Evolutionary conservation across 2,113 vertebrate genomes (phyloP), one percentile per base, ranked within the genome.

Genomic region (Chloebia gouldiae): DNA sequence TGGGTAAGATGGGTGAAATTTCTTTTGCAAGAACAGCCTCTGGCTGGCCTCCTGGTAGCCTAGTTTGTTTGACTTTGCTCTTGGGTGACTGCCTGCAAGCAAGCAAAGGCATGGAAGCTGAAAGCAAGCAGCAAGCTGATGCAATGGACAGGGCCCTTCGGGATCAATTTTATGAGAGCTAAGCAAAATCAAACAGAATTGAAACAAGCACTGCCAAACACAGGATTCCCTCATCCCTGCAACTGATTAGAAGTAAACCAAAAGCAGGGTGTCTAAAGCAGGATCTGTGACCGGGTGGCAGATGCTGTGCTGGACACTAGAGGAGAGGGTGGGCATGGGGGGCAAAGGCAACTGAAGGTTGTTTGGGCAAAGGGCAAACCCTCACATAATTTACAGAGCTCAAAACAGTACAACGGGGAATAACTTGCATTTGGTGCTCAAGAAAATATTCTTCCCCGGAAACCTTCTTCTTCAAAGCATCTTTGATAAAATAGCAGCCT

Each of bases 11-110:
- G 93, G 84, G 91, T 90, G 90, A 97, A 93, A 81, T 86, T 91
- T 95, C 93, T 93, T 95, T 95, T 92, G 94, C 89, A 92, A 94
- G 94, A 93, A 91, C 91, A 96, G 87, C 78, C 89, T 95, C 92
- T 97, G 95, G 95, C 96, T 96, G 96, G 90, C 95, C 93, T 95
- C 80, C 79, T 94, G 71, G 84, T 96, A 92, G 95, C 90, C 81
- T 95, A 77, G 91, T 96, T 95, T 93, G 59, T 91, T 96, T 95
- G 92, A 73, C 93, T 96, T 91, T 88, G 54, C 87, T 95, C 54
- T 95, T 97, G 96, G 94, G 96, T 91, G 84, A 91, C 71, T 95
- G 96, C 95, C 87, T 92, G 78, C 57, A 70, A 86, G 92, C 50
- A 86, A 92, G 88, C 49, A 88, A 90, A 94, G 91, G 56, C 77